A percentile compares a stretch with the other conserved stretches of the same genome.
phyloP scores from a whole-genome alignment of 2,797 vertebrate species.

The Hoplostethus atlanticus region DNA sequence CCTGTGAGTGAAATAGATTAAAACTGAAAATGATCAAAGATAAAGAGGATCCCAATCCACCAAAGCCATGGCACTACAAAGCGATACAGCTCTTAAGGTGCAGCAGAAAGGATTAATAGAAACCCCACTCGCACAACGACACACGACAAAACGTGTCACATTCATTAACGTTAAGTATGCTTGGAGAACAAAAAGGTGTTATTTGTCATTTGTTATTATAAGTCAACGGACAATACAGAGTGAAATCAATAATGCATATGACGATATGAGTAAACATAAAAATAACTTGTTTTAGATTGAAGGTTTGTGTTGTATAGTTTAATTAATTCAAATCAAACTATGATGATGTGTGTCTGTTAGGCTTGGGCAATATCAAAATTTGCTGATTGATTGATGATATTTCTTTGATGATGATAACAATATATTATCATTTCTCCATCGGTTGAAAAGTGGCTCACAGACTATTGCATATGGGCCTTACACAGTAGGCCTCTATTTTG shows the following conservation, averaged over 20 bases:
- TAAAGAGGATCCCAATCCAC: conserved; percentile 50
- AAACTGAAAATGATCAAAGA: conserved; percentile 53
- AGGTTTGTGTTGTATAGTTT: conserved; percentile 2
- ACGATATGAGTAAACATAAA: neutral
- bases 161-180: conserved; percentile 6
- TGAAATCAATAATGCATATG: conserved; percentile 1
- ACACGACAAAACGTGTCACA: conserved; percentile 46
- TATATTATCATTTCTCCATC: too few species aligned
- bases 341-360: neutral
- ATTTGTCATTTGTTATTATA: conserved; percentile 5
- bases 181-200: conserved; percentile 29
- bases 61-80: conserved; percentile 62
- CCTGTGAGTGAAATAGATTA: conserved; percentile 38
- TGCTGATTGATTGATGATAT: too few species aligned
- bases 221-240: conserved; percentile 24
- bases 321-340: neutral
- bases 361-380: too few species aligned
- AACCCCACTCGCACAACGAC: conserved; percentile 24
- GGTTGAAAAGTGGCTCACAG: too few species aligned
- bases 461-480: too few species aligned
- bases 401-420: too few species aligned
- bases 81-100: conserved; percentile 42
- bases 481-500: too few species aligned
- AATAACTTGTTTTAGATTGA: neutral
- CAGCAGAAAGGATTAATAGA: conserved; percentile 51